Evolutionary conservation across 2,888 invertebrate genomes (phyloP).

Genomic region (Caenorhabditis sp.): DNA sequence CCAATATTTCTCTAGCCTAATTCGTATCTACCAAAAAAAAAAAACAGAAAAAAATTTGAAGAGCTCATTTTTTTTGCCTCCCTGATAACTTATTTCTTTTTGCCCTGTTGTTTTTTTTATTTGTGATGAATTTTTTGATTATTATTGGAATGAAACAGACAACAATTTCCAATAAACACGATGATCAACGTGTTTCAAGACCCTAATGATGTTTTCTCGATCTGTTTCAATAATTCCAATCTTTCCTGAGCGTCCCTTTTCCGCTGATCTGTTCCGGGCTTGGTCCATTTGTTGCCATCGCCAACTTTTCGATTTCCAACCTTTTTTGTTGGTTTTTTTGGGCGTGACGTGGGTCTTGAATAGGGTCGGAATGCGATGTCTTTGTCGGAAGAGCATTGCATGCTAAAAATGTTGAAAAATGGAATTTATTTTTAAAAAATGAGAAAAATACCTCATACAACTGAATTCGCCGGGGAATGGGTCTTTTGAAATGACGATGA

Average conservation of each 20-base stretch:
- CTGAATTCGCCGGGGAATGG: constrained; percentile 40
- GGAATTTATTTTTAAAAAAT: background rate
- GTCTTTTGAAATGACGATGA: constrained; percentile 35
- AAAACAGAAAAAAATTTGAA: background rate
- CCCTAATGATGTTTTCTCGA: constrained; percentile 6
- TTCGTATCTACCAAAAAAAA: background rate
- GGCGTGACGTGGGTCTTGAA: background rate
- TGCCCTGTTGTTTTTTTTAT: background rate
- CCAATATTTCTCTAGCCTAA: no score
- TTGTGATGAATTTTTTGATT: background rate
- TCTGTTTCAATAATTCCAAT: constrained; percentile 12
- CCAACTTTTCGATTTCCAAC: constrained; percentile 19
- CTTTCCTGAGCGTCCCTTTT: constrained; percentile 18
- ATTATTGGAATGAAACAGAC: background rate
- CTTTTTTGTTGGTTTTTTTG: constrained; percentile 14
- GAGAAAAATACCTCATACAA: constrained; percentile 35
- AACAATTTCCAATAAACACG: background rate
- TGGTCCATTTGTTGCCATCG: constrained; percentile 31
- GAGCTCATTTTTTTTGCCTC: background rate
- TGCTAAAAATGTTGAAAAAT: constrained; percentile 14
- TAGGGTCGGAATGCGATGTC: constrained; percentile 21
- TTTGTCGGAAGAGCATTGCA: constrained; percentile 35
- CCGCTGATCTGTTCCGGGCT: constrained; percentile 27
- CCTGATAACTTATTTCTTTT: background rate
- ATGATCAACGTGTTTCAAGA: background rate